Conservation (phyloP, 2,113 vertebrate genomes). For the Orthonyx spaldingii region DNA sequence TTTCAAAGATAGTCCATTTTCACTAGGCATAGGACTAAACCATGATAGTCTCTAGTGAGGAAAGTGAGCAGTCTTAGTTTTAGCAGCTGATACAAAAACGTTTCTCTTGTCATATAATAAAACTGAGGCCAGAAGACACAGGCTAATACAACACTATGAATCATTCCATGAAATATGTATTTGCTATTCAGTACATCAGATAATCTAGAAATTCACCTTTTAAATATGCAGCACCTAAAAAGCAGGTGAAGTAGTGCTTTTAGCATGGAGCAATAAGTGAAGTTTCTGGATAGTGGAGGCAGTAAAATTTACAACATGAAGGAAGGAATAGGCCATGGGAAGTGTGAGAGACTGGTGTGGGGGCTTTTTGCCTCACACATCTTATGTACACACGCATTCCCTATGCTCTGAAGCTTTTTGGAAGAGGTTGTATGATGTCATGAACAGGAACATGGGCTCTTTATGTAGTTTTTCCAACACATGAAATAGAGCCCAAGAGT, state of each 20-base stretch:
- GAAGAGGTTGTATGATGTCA: neutral
- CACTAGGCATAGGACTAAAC: neutral
- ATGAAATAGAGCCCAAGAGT: neutral
- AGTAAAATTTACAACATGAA: neutral
- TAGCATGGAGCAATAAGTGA: neutral
- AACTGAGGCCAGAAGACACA: neutral
- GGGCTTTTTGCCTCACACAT: neutral
- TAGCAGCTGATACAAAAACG: neutral
- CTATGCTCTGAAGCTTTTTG: neutral
- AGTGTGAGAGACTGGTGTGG: neutral
- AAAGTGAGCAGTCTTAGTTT: neutral
- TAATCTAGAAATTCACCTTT: neutral
- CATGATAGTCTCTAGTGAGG: fast-evolving
- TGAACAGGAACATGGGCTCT: neutral
- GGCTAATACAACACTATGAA: neutral
- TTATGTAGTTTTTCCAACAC: neutral
- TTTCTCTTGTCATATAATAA: neutral
- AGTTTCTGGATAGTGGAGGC: neutral
- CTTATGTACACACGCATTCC: neutral
- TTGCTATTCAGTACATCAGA: neutral
- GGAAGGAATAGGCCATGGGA: neutral
- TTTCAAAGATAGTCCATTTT: neutral
- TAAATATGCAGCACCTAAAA: neutral
- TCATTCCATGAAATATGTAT: neutral
- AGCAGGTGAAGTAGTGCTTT: neutral